Evolutionary conservation across 2,888 invertebrate genomes (phyloP), one percentile per base, ranked within the genome.

Genomic region (Trichacis sp.): DNA sequence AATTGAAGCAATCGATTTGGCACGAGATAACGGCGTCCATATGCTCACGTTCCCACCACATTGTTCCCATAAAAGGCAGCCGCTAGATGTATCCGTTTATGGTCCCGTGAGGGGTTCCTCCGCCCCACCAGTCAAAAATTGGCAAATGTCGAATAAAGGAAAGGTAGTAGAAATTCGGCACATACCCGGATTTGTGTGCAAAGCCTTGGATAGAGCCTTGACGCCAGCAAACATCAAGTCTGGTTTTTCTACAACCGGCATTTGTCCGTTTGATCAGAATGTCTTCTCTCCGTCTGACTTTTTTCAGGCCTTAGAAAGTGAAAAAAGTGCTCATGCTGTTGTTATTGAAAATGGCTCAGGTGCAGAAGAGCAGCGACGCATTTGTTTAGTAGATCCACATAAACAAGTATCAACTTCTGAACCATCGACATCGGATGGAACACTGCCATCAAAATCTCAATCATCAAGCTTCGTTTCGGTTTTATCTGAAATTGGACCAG

Each of bases 121-220:
- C 40, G 69, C 45, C 18, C 18, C 55, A 38, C 51, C 53, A 19
- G 60, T 59, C 47, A 45, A 57, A 30, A 33, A 15, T 40, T 82
- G 78, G 79, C 68, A 82, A 75, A 54, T 80, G 64, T 70, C 73
- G 49, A 72, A 85, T 65, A 79, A 82, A 24, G 83, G 84, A 2
- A 77, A 81, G 63, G 72, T 78, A 12, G 19, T 53, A 12, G 74
- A 77, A 1, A 84, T 85, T 38, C 83, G 85, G 70, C 74, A 85
- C 59, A 75, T 85, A 20, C 77, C 82, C 52, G 73, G 60, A 62
- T 76, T 79, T 58, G 73, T 80, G 11, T 75, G 70, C 18, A 67
- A 69, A 54, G 82, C 84, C 2, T 75, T 77, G 58, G 72, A 74
- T 64, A 70, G 73, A 65, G 72, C 79, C 14, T 74, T 81, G 70